Evolutionary conservation across 1,140 invertebrate genomes (phyloP), one percentile per base, ranked within the genome.

Genomic region (Hesperophylax magnus): DNA sequence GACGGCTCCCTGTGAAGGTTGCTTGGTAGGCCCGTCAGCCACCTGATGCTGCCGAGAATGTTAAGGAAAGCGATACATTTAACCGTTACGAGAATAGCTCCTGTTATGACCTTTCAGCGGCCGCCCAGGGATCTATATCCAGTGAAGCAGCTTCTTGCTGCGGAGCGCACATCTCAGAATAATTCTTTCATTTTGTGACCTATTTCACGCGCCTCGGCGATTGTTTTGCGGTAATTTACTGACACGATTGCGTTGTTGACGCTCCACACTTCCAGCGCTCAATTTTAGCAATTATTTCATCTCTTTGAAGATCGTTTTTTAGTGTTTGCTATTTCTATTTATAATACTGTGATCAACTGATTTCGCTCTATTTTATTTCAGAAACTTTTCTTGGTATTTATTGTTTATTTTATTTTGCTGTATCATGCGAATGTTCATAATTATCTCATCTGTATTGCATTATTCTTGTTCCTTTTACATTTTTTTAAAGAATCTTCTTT

Each of bases 1-100:
- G 39, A 47, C 14, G 39, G 39, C 39, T 34, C 15, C 17, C 17
- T 52, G 34, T 53, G 67, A 71, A 47, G 67, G 34, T 53, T 54
- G 52, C 18, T 1, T 1, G 18, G 9, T 15, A 58, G 52, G 71
- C 27, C 52, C 24, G 14, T 27, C 39, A 47, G 71, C 52, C 24
- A 56, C 71, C 52, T 34, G 71, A 58, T 54, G 34, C 67, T 22
- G 18, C 18, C 20, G 71, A 53, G 71, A 72, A 75, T 75, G 71
- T 75, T 75, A 56, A 53, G 53, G 71, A 75, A 71, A 72, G 53
- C 20, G 71, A 75, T 75, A 75, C 58, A 75, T 75, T 75, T 75
- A 75, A 56, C 71, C 71, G 54, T 27, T 31, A 75, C 71, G 14
- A 75, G 53, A 75, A 75, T 75, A 75, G 71, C 71, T 7, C 20